Percentiles rank a stretch among this genome's conserved stretches.
phyloP scores from a whole-genome alignment of 2,888 invertebrate species.

The Pterostichus niger region DNA sequence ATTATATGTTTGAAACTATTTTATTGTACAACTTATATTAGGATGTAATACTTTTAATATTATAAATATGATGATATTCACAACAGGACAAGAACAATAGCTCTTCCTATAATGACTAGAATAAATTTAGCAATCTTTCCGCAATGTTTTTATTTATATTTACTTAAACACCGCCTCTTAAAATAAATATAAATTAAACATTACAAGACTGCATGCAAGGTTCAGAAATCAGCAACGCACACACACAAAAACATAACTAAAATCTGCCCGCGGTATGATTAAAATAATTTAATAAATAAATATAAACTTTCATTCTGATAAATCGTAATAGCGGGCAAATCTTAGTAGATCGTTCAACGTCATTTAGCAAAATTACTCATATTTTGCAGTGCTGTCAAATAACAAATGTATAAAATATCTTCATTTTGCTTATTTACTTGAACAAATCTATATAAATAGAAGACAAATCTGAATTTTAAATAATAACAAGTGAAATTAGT shows the following conservation, averaged over 20 bases:
- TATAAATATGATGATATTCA: conserved; percentile 62
- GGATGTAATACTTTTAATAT: conserved; percentile 55
- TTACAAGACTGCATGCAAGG: conserved; percentile 48
- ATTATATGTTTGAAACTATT: conserved; percentile 49
- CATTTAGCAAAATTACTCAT: conserved; percentile 22
- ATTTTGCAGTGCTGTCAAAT: conserved; percentile 14
- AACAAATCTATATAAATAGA: conserved; percentile 6
- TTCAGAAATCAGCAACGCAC: conserved; percentile 44
- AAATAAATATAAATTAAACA: conserved; percentile 44
- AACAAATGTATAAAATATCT: conserved; percentile 11
- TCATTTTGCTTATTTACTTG: conserved; percentile 8
- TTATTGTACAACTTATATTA: conserved; percentile 64
- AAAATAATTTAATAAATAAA: conserved; percentile 7
- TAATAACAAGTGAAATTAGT: conserved; percentile 58
- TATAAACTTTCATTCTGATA: too few relatives aligned
- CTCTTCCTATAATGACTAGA: conserved; percentile 65
- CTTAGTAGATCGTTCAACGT: conserved; percentile 8
- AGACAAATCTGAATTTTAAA: conserved; percentile 33
- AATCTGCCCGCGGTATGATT: conserved; percentile 1
- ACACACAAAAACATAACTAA: conserved; percentile 32
- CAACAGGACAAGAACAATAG: conserved; percentile 61
- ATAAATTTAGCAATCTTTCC: conserved; percentile 48
- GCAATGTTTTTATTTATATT: conserved; percentile 32
- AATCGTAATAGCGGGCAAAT: not conserved
- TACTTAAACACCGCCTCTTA: not conserved